Base-by-base conservation (phyloP, 2,888 invertebrate genomes). In the Noctuana brunneofusca region DNA sequence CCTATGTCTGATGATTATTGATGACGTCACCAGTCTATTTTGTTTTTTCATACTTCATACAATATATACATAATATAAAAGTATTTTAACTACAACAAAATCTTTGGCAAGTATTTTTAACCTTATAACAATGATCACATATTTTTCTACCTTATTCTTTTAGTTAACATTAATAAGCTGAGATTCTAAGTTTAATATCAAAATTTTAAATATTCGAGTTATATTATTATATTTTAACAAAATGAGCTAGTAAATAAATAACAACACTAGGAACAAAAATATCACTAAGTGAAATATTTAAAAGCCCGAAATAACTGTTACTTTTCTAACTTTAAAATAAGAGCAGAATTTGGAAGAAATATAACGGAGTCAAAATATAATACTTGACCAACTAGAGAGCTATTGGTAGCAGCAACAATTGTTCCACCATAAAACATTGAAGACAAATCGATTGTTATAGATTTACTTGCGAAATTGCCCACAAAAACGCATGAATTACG, bases 401-500 rank as follows among this genome's bases (percentile, higher is more conserved):
- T 68, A 65, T 92, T 89, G 16, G 91, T 90, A 11, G 84, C 80
- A 41, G 86, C 88, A 22, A 90, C 81, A 2, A 92, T 87, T 1
- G 80, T 85, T 0, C 97, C 97, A 55, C 96, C 95, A 75, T 96
- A 97, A 78, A 95, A 95, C 83, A 95, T 93, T 0, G 93, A 92
- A 0, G 96, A 95, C 63, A 97, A 88, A 84, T 97, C 96, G 57
- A 94, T 94, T 1, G 92, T 92, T 41, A 94, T 92, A 16, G 92
- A 84, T 8, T 79, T 79, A 41, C 80, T 86, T 0, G 95, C 95
- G 2, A 96, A 91, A 87, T 97, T 97, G 1, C 94, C 94, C 0
- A 96, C 93, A 65, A 95, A 93, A 0, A 96, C 95, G 75, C 95
- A 96, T 0, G 96, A 94, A 75, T 96, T 95, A 64, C 96, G 92